Conservation (phyloP, 2,797 vertebrate genomes). For the Somateria mollissima region DNA sequence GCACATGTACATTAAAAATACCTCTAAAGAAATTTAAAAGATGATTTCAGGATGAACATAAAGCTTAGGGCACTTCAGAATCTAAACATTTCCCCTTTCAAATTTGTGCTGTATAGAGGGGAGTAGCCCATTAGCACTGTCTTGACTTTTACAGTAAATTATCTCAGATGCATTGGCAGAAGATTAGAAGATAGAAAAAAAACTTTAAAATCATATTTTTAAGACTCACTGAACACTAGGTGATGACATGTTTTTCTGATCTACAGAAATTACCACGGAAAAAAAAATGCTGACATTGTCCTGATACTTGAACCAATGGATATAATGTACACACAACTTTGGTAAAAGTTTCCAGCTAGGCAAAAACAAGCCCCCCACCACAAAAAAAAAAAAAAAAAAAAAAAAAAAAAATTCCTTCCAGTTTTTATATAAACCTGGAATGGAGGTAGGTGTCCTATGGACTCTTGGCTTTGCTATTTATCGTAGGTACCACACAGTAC, state of each 20-base stretch:
- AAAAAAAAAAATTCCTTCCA: neutral
- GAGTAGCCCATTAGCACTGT: neutral
- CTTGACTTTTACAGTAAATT: conserved; percentile 8
- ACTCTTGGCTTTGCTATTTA: neutral
- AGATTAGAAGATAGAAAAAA: neutral
- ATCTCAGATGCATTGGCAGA: neutral
- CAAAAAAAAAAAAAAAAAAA: neutral
- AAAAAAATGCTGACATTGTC: neutral
- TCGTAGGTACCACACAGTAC: neutral
- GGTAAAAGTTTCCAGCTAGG: neutral
- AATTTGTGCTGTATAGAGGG: neutral
- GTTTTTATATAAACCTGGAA: neutral
- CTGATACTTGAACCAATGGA: neutral
- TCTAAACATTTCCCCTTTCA: neutral
- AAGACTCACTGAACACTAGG: neutral
- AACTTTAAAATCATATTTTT: neutral
- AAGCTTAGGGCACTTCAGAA: neutral
- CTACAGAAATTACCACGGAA: neutral
- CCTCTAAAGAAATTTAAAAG: neutral
- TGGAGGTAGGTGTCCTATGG: neutral
- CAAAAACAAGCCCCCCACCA: neutral
- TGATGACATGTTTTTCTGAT: neutral
- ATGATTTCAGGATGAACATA: neutral
- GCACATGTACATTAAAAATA: neutral
- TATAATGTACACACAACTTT: neutral